Evolutionary conservation across 2,888 invertebrate genomes (phyloP), one percentile per base, ranked within the genome.

Genomic region (Anthrax anthrax): DNA sequence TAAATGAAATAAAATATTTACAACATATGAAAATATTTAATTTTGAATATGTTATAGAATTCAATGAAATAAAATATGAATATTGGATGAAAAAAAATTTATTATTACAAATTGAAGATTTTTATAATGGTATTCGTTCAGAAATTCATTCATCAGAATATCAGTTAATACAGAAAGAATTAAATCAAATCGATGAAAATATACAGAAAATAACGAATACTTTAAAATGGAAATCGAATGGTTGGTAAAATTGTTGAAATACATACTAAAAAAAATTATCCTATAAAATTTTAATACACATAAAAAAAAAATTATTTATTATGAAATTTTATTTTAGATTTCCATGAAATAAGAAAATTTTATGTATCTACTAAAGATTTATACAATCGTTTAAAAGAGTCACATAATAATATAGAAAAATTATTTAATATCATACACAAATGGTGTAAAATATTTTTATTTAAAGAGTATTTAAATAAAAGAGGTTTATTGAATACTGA

Each of bases 1-100:
- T 94, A 19, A 75, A 81, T 46, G 94, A 94, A 71, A 81, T 87
- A 29, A 81, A 82, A 46, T 91, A 90, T 61, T 73, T 90, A 72
- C 75, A 78, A 50, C 74, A 76, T 2, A 74, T 52, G 74, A 75
- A 51, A 73, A 77, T 23, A 70, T 84, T 51, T 77, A 23, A 43
- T 17, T 10, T 34, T 5, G 46, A 47, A 16, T 51, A 50, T 9
- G 50, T 61, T 38, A 50, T 60, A 8, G 49, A 54, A 10, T 55
- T 67, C 2, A 65, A 63, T 46, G 55, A 50, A 29, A 49, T 58
- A 38, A 55, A 60, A 42, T 57, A 64, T 46, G 58, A 56, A 23
- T 58, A 62, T 47, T 66, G 62, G 62, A 56, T 58, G 12, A 60
- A 60, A 12, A 59, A 58, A 38, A 60, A 60, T 51, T 71, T 72